Conservation (phyloP, 1,140 invertebrate genomes). For the Protaetia brevitarsis region DNA sequence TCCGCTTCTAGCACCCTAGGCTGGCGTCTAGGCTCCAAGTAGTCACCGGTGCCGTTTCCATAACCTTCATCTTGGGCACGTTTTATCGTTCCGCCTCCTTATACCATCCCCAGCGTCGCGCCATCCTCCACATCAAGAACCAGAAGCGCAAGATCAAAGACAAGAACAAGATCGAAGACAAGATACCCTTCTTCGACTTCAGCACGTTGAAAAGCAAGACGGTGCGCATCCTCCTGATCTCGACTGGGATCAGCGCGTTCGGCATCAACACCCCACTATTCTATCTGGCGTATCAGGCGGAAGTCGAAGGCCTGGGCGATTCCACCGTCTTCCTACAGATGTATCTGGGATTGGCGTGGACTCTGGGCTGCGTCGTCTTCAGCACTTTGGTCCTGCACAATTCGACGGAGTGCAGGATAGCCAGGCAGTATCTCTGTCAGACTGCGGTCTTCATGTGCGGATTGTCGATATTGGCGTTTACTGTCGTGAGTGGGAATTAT, state of each 20-base stretch:
- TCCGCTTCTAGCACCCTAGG: conserved; percentile 76
- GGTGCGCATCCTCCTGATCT: conserved; percentile 76
- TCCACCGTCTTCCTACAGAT: conserved; percentile 68
- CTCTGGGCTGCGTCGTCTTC: conserved; percentile 75
- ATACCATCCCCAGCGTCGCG: conserved; percentile 84
- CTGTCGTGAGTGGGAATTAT: conserved; percentile 73
- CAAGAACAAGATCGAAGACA: conserved; percentile 70
- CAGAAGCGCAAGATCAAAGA: conserved; percentile 82
- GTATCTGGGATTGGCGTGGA: conserved; percentile 79
- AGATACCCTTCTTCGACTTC: conserved; percentile 82
- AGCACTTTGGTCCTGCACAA: conserved; percentile 79
- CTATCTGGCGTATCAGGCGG: conserved; percentile 75
- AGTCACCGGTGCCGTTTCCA: conserved; percentile 77
- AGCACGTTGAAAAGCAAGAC: conserved; percentile 79
- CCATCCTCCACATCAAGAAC: conserved; percentile 87
- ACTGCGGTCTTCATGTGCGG: conserved; percentile 75
- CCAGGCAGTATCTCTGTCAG: conserved; percentile 78
- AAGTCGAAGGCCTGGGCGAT: conserved; percentile 68
- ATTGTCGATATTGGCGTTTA: conserved; percentile 76
- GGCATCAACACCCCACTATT: conserved; percentile 86
- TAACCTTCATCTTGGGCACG: conserved; percentile 83
- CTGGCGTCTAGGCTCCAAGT: conserved; percentile 86
- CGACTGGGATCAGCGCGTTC: conserved; percentile 70
- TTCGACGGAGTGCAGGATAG: conserved; percentile 79
- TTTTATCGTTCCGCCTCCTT: conserved; percentile 86